A percentile compares a stretch with the other conserved stretches of the same genome.
These are phyloP conservation scores for Microcaecilia unicolor DNA, from an alignment of 2,797 vertebrate species.

Conservation along the genomic window DNA sequence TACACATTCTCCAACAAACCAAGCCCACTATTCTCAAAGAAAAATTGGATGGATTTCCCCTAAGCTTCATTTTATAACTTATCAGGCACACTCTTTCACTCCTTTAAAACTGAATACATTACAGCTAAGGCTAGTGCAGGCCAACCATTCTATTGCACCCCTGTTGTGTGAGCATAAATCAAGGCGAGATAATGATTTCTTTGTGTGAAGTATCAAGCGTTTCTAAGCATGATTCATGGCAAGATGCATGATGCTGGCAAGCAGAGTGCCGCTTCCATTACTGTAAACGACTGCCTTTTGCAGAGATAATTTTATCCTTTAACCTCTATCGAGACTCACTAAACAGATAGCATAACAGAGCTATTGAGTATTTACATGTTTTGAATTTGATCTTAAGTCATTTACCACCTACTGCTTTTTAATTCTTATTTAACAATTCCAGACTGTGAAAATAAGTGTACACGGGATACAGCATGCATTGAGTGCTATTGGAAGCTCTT, in stretches of 20 bases:
- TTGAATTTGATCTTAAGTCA: background rate
- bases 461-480: background rate
- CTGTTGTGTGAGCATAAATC: background rate
- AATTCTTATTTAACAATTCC: background rate
- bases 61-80: background rate
- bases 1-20: too few species aligned
- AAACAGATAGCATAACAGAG: background rate
- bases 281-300: background rate
- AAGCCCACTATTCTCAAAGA: too few species aligned
- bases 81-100: background rate
- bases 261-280: background rate
- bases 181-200: background rate
- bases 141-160: background rate
- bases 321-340: background rate
- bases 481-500: background rate
- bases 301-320: background rate
- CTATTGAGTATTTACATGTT: background rate
- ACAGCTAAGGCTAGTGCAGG: background rate
- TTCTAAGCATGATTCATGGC: background rate
- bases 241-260: background rate
- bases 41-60: too few species aligned
- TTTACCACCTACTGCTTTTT: background rate
- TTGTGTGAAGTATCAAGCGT: background rate
- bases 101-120: background rate
- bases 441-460: background rate